These are phyloP conservation scores for Macrostomum cliftonense DNA, from an alignment of 2,888 invertebrate genomes.

Conservation along the genomic window DNA sequence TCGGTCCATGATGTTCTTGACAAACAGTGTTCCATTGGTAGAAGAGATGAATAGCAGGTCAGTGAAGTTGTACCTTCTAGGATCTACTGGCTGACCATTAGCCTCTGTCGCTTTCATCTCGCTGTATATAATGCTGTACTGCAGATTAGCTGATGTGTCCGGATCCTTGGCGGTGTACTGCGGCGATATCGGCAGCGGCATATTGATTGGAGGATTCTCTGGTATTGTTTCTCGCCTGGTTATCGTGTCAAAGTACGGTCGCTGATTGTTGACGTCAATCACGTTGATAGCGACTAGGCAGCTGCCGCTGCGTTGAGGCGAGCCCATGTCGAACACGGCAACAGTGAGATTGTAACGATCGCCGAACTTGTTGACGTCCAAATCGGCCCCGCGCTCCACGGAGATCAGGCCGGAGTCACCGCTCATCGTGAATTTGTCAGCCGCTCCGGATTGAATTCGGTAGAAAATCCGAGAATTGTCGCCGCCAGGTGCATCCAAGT, in stretches of 20 bases:
- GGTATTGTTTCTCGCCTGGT: too few relatives aligned
- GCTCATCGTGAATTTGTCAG: constrained; percentile 72
- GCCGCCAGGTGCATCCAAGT: constrained; percentile 52
- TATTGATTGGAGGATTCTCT: too few relatives aligned
- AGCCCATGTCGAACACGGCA: constrained; percentile 33
- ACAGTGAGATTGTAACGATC: too few relatives aligned
- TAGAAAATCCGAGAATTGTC: constrained; percentile 66
- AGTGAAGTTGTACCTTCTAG: too few relatives aligned
- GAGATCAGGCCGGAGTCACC: constrained; percentile 49
- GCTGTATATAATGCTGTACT: constrained; percentile 9
- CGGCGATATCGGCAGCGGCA: too few relatives aligned
- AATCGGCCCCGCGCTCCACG: background rate
- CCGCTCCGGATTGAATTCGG: constrained; percentile 64
- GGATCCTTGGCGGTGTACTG: constrained; percentile 3
- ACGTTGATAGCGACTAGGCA: constrained; percentile 45
- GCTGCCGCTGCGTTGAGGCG: constrained; percentile 55
- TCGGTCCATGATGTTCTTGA: too few relatives aligned
- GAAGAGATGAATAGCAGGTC: too few relatives aligned
- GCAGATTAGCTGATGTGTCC: constrained; percentile 7
- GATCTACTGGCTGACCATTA: constrained; percentile 46
- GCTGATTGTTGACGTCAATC: constrained; percentile 33
- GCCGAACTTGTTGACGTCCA: too few relatives aligned
- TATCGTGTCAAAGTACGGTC: constrained; percentile 22
- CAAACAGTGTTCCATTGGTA: too few relatives aligned
- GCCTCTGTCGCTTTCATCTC: constrained; percentile 54